Base-by-base conservation (phyloP, 2,888 invertebrate species). In the Vandiemenella viatica region DNA sequence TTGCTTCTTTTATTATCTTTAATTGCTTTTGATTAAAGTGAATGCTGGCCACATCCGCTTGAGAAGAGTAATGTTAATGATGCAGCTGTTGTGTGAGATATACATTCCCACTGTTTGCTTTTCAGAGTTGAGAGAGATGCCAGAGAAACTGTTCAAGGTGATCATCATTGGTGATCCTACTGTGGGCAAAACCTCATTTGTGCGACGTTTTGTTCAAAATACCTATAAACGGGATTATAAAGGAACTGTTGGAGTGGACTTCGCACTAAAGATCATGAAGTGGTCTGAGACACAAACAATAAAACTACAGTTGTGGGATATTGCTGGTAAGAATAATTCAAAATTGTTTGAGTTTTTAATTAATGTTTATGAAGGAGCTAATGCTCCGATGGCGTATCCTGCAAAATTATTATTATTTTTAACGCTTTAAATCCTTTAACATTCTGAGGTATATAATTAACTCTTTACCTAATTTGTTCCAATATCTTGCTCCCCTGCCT, bases 231-330 rank as follows among this genome's bases (percentile, higher is more conserved):
- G 65, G 49, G 70, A 72, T 55, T 74, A 73, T 59, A 73, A 72
- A 60, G 70, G 71, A 53, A 74, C 74, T 1, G 70, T 74, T 8
- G 74, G 74, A 46, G 75, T 75, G 13, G 75, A 75, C 59, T 75
- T 75, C 64, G 74, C 74, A 5, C 61, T 75, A 41, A 75, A 75
- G 60, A 70, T 74, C 26, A 60, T 75, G 7, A 69, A 72, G 58
- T 73, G 71, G 69, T 69, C 70, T 54, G 70, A 68, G 23, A 67
- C 66, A 46, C 72, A 72, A 43, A 67, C 71, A 7, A 67, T 74
- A 6, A 67, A 74, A 55, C 60, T 75, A 17, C 75, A 75, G 58
- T 59, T 75, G 46, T 75, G 75, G 75, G 75, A 75, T 56, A 74
- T 75, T 53, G 74, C 74, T 60, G 73, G 73, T 71, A 59, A 54